These are phyloP conservation scores for Mythimna lalbum DNA, from an alignment of 2,888 invertebrate genomes.

Conservation along the genomic window DNA sequence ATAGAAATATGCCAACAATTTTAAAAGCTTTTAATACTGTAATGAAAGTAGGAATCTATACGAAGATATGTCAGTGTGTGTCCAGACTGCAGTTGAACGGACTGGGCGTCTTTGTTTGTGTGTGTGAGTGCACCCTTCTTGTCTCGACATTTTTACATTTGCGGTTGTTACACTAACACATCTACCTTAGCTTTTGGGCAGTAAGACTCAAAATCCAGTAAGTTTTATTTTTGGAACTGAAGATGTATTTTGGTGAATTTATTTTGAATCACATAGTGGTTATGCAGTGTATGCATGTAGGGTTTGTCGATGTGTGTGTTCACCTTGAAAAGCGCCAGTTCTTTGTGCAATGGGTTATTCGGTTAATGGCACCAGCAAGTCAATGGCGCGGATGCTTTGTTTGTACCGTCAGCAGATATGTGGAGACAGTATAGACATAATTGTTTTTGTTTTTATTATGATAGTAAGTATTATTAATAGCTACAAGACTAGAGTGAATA, in stretches of 20 bases:
- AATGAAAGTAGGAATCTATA: constrained; percentile 70
- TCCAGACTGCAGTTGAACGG: constrained; percentile 83
- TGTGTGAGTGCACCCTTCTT: constrained; percentile 88
- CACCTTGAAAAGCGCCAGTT: constrained; percentile 90
- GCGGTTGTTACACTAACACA: constrained; percentile 4
- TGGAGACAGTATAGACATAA: constrained; percentile 11
- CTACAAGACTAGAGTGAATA: too few relatives aligned
- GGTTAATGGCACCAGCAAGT: constrained; percentile 90
- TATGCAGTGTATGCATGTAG: constrained; percentile 68
- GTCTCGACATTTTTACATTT: constrained; percentile 74
- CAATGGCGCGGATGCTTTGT: constrained; percentile 88
- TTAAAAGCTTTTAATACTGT: constrained; percentile 67
- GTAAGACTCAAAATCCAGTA: constrained; percentile 68
- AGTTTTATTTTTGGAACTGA: constrained; percentile 26
- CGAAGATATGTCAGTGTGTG: constrained; percentile 67
- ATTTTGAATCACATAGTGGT: constrained; percentile 84
- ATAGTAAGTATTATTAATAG: background rate
- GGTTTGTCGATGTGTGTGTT: constrained; percentile 80
- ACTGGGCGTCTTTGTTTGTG: constrained; percentile 72
- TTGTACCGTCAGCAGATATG: constrained; percentile 79
- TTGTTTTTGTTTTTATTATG: constrained; percentile 13
- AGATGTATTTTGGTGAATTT: constrained; percentile 71
- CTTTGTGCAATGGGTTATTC: constrained; percentile 91
- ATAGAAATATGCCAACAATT: constrained; percentile 65
- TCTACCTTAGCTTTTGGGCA: constrained; percentile 10